These are phyloP conservation scores for Typhlichthys subterraneus DNA, from an alignment of 2,797 vertebrate species.

Conservation along the genomic window DNA sequence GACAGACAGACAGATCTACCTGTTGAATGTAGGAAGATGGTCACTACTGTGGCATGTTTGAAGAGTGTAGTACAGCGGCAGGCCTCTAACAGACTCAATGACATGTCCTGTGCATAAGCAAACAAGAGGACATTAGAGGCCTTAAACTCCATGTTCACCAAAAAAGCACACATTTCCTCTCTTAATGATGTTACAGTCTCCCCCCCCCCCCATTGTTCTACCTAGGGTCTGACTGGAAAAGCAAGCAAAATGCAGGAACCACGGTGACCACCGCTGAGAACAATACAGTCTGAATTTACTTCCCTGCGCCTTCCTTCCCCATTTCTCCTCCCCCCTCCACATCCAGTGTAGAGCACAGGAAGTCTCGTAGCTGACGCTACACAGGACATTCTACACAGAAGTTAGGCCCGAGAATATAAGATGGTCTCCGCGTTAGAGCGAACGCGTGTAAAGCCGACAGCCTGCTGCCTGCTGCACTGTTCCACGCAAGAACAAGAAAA, in stretches of 20 bases:
- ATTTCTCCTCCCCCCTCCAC: conserved; percentile 46
- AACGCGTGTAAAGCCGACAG: conserved; percentile 18
- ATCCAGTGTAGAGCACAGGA: conserved; percentile 68
- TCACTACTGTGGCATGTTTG: conserved; percentile 69
- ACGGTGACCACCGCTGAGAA: conserved; percentile 46
- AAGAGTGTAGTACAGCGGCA: conserved; percentile 39
- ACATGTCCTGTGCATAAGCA: conserved; percentile 68
- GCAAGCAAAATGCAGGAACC: conserved; percentile 29
- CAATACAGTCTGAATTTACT: conserved; percentile 54
- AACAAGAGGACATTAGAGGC: conserved; percentile 33
- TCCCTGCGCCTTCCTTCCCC: conserved; percentile 67
- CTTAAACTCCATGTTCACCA: conserved; percentile 20
- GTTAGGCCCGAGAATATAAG: conserved; percentile 59
- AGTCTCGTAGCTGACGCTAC: conserved; percentile 69
- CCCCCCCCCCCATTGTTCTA: conserved; percentile 38
- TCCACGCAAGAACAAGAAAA: background rate
- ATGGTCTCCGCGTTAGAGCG: conserved; percentile 11
- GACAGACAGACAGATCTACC: conserved; percentile 47
- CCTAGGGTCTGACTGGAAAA: conserved; percentile 24
- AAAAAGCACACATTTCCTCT: background rate
- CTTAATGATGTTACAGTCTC: conserved; percentile 15
- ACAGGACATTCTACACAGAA: conserved; percentile 76
- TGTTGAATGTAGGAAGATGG: conserved; percentile 76
- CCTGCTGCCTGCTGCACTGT: conserved; percentile 8
- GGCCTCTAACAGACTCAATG: conserved; percentile 55